phyloP scores from a whole-genome alignment of 2,888 invertebrate genomes.

The Lottia scabra region DNA sequence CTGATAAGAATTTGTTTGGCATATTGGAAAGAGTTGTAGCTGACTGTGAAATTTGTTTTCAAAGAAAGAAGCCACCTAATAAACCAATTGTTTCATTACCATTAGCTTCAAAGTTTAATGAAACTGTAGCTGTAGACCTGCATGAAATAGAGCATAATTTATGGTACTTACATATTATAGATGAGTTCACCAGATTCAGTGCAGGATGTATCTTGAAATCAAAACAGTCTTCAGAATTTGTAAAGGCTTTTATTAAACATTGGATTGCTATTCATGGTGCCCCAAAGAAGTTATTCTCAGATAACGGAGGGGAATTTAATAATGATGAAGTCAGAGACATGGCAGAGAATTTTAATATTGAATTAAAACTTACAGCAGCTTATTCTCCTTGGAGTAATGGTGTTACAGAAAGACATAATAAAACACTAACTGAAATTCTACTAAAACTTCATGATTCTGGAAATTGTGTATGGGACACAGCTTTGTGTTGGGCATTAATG shows the following conservation, averaged over 20 bases:
- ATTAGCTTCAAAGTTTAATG: constrained; percentile 17
- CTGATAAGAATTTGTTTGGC: not conserved
- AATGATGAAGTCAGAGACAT: constrained; percentile 23
- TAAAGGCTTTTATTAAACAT: constrained; percentile 19
- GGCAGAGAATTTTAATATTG: constrained; percentile 28
- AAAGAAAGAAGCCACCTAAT: not conserved
- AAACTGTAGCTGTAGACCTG: constrained; percentile 22
- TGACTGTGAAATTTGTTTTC: not conserved
- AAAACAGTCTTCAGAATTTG: constrained; percentile 19
- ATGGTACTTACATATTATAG: constrained; percentile 27
- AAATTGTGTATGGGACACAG: constrained; percentile 23
- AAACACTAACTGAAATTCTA: constrained; percentile 21
- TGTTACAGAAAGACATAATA: constrained; percentile 14
- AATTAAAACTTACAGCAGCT: constrained; percentile 15
- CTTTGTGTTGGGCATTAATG: constrained; percentile 16
- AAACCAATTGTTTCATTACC: constrained; percentile 22
- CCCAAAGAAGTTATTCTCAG: constrained; percentile 18
- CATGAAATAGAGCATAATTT: constrained; percentile 20
- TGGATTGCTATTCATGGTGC: constrained; percentile 23
- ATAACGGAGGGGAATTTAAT: too few relatives aligned
- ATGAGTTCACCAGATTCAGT: constrained; percentile 25
- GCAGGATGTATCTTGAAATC: constrained; percentile 19
- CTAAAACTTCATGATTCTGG: constrained; percentile 21
- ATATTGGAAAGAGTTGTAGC: not conserved
- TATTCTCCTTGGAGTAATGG: constrained; percentile 15